Percentiles rank a stretch among this genome's conserved stretches.
Evolutionary conservation across 2,797 vertebrate species (phyloP).

Genomic region (Enteromius afrohamiltoni): DNA sequence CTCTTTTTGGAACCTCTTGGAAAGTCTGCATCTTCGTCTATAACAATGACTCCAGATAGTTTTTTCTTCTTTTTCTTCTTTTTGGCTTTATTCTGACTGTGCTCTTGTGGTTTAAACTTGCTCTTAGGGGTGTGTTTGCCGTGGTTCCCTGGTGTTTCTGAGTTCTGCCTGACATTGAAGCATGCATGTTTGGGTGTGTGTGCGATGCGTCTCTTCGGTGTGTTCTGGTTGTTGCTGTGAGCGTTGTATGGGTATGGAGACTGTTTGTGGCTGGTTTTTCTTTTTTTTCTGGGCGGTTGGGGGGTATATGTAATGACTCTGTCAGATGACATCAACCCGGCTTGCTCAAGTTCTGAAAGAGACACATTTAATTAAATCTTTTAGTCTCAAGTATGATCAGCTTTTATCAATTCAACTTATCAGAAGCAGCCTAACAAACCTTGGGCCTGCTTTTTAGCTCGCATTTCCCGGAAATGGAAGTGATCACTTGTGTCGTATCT

Average conservation of each 20-base stretch:
- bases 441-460: constrained; percentile 76
- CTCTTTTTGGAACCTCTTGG: constrained; percentile 64
- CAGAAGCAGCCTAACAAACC: constrained; percentile 70
- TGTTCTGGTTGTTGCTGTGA: constrained; percentile 36
- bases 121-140: constrained; percentile 19
- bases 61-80: constrained; percentile 26
- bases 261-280: constrained; percentile 58
- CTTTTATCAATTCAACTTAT: neutral
- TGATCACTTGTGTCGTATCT: constrained; percentile 82
- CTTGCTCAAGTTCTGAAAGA: constrained; percentile 68
- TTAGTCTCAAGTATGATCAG: neutral
- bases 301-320: constrained; percentile 42
- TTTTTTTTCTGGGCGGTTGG: constrained; percentile 70
- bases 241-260: neutral
- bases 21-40: constrained; percentile 68
- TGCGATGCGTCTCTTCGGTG: constrained; percentile 48
- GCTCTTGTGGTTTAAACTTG: constrained; percentile 50
- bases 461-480: constrained; percentile 71
- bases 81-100: constrained; percentile 38
- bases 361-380: neutral
- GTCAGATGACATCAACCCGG: constrained; percentile 33
- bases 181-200: constrained; percentile 54
- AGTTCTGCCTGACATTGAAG: constrained; percentile 13
- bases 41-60: neutral
- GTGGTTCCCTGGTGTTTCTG: constrained; percentile 43